Evolutionary conservation across 2,888 invertebrate species (phyloP).

Genomic region (Selenia dentaria): DNA sequence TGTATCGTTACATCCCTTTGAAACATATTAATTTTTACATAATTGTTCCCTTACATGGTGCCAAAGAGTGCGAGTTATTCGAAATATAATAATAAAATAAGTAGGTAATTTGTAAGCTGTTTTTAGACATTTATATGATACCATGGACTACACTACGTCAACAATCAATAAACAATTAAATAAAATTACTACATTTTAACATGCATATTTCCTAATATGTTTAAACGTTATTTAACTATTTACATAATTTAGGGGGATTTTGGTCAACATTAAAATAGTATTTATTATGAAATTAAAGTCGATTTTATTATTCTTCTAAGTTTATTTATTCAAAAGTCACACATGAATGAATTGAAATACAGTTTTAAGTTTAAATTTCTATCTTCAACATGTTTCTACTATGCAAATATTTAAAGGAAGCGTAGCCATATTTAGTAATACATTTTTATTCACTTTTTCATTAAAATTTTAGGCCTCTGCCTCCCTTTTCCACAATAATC

Average conservation of each 20-base stretch:
- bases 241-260: neutral
- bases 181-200: too few species aligned
- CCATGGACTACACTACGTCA: too few species aligned
- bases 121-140: too few species aligned
- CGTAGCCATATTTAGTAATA: constrained; percentile 38
- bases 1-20: too few species aligned
- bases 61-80: too few species aligned
- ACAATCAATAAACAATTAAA: too few species aligned
- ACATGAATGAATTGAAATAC: constrained; percentile 66
- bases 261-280: constrained; percentile 15
- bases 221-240: too few species aligned
- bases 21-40: too few species aligned
- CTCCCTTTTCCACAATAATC: constrained; percentile 23
- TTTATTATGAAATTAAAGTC: constrained; percentile 51
- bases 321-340: constrained; percentile 69
- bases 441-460: constrained; percentile 36
- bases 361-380: constrained; percentile 52
- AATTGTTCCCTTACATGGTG: too few species aligned
- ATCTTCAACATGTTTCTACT: constrained; percentile 67
- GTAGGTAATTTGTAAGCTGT: too few species aligned
- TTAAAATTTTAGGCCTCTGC: constrained; percentile 35
- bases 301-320: constrained; percentile 46
- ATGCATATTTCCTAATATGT: too few species aligned
- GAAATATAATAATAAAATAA: too few species aligned
- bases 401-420: constrained; percentile 26